Base-by-base conservation (phyloP, 1,140 invertebrate genomes). In the Bathynomus jamesi region DNA sequence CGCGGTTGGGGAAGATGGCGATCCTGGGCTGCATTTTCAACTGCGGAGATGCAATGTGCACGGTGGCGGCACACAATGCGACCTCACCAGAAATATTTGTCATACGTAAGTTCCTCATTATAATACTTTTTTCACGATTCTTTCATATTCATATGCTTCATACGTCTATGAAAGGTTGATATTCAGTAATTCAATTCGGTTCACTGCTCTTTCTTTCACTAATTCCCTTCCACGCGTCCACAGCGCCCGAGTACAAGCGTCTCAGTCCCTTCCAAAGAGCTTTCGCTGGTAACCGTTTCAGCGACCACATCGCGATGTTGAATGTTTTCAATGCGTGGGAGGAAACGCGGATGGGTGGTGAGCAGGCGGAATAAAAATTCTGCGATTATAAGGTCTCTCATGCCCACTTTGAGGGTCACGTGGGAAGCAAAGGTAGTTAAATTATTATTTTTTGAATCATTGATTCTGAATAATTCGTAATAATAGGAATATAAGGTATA, bases 241-340 rank as follows among this genome's bases (percentile, higher is more conserved):
- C 72, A 77, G 76, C 76, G n/a, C 76, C 76, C 28, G 76, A 77
- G 67, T 72, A 65, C 63, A 85, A 78, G 29, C 83, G 91, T 46
- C 82, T 96, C 24, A 87, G 88, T 1, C 85, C 86, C 31, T 88
- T 91, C 72, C 94, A 97, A 79, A 87, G 89, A 30, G 87, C 87
- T 24, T 88, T 98, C 72, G 89, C 91, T 17, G 96, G 95, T 0
- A 88, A 88, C 68, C 85, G 94, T 61, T 91, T 87, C 79, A 97
- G 94, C 25, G 97, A 99, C 83, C 96, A 99, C 81, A 89, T 98
- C 17, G 95, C 95, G 8, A 90, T 97, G 87, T 84, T 98, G 7
- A 94, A 94, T 78, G 95, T 93, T 24, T 96, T 95, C 80, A 88
- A 93, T 81, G 81, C 90, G 76, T 98, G 94, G 93, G 90, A 94